Evolutionary conservation across 92 coral and sea anemone species (phyloP), one percentile per base, ranked within the genome.

Genomic region (Umimayanthus chanpuru): DNA sequence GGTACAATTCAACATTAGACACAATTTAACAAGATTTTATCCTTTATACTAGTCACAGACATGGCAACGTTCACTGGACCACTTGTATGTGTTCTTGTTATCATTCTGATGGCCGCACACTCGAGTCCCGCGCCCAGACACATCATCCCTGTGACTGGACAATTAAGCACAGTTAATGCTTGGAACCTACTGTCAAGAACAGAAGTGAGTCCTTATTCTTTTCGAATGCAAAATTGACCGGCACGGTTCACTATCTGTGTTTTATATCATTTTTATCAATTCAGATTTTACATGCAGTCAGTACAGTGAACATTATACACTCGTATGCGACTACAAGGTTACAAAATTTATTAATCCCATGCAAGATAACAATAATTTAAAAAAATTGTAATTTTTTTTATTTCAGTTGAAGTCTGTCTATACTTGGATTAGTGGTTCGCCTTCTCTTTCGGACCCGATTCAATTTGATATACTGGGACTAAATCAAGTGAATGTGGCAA

Each of bases 401-500:
- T 58, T 81, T 2, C 77, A 82, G 86, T 25, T 67, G 39, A 40
- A 25, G 75, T 40, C 86, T 21, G 38, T 50, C 65, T 67, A 82
- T 41, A 25, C 86, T 25, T 82, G 86, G 86, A 67, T 82, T 72
- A 82, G 43, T 1, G 14, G 65, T 43, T 61, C 68, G n/a, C 0
- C 47, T 9, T 68, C 61, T 25, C 86, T 82, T 67, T 23, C 23
- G 25, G 58, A 65, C 1, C 86, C 86, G 12, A 4, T 14, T 4
- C 23, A 68, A 2, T 68, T 25, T 25, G 86, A 82, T 68, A 21
- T 82, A 18, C 86, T 82, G 5, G 86, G 86, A 66, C 32, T 82
- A 50, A 41, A 68, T 28, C 67, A 44, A 43, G 58, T 82, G 39
- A 44, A 82, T 73, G 76, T 82, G 21, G 32, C 4, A n/a, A 82